These are phyloP conservation scores for Onychostoma macrolepis DNA, from an alignment of 2,113 vertebrate species.

Conservation along the genomic window DNA sequence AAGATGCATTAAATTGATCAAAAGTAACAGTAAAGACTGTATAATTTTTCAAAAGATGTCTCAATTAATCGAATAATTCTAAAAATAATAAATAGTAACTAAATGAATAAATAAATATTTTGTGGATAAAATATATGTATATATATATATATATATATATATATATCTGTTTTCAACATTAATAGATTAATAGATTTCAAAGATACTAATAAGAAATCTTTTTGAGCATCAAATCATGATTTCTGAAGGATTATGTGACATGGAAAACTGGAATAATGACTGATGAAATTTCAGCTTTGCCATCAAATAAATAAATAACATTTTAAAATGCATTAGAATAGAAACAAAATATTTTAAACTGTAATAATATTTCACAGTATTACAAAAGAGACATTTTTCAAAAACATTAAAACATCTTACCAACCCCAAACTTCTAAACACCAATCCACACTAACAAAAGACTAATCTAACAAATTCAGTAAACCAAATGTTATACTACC, in stretches of 20 bases:
- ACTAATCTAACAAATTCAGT: background rate
- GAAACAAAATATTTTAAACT: background rate
- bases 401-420: background rate
- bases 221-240: too few species aligned
- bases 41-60: too few species aligned
- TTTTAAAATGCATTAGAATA: background rate
- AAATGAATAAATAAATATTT: too few species aligned
- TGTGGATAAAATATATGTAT: too few species aligned
- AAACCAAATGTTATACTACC: background rate
- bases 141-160: too few species aligned
- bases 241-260: background rate
- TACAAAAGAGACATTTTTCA: background rate
- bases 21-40: too few species aligned
- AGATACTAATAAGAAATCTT: background rate
- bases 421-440: background rate
- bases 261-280: background rate
- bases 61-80: too few species aligned
- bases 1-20: too few species aligned
- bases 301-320: background rate
- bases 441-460: too few species aligned
- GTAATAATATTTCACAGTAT: background rate
- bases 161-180: too few species aligned
- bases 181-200: too few species aligned
- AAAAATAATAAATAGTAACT: too few species aligned
- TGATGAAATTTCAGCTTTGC: background rate